These are phyloP conservation scores for Polyommatus icarus DNA, from an alignment of 2,888 invertebrate species.

Conservation along the genomic window DNA sequence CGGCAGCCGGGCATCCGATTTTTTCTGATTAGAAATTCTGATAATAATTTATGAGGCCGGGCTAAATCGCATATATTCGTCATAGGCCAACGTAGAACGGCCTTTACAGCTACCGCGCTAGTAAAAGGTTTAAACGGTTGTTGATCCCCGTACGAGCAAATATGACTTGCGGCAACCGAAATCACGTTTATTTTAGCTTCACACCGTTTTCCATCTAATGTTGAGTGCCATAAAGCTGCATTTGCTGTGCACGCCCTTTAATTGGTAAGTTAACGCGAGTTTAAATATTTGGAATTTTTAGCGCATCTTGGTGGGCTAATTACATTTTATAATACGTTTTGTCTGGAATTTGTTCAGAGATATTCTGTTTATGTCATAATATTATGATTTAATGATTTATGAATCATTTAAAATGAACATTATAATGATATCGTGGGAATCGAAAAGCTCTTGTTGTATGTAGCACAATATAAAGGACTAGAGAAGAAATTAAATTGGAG, in stretches of 20 bases:
- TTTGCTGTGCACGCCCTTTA: neutral
- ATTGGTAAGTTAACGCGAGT: neutral
- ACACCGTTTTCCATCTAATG: slow-evolving; percentile 6
- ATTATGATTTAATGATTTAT: neutral
- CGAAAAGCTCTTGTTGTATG: neutral
- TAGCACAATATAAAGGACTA: no score
- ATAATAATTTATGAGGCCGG: no score
- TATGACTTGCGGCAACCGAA: slow-evolving; percentile 28
- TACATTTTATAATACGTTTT: slow-evolving; percentile 12
- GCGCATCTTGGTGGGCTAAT: neutral
- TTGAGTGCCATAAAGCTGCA: neutral
- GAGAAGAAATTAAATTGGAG: no score
- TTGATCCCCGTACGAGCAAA: slow-evolving; percentile 29
- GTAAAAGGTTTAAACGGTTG: slow-evolving; percentile 36
- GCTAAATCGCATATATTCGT: neutral
- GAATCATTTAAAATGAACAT: neutral
- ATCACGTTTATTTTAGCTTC: slow-evolving; percentile 16
- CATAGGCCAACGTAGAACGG: neutral
- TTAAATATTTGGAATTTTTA: neutral
- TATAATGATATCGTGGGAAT: neutral
- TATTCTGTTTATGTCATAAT: neutral
- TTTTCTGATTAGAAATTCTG: no score
- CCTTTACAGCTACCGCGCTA: neutral
- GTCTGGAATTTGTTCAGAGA: neutral
- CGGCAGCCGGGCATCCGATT: no score